These are phyloP conservation scores for Trididemnum clinides DNA, from an alignment of 23 tunicate species.

Conservation along the genomic window DNA sequence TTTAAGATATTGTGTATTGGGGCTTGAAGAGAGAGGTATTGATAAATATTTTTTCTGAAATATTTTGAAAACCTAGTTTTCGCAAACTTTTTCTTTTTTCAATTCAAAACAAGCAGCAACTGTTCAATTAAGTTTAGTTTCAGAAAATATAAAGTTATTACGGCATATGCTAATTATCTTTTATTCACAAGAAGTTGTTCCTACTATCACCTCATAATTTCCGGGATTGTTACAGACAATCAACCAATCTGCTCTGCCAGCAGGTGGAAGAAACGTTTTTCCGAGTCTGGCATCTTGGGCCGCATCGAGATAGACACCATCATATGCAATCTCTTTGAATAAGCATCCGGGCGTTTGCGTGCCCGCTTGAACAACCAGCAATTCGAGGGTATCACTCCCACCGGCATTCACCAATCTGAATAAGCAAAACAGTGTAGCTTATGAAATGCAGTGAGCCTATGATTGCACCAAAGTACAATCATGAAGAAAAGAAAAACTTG, in stretches of 20 bases:
- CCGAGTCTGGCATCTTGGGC: constrained; percentile 26
- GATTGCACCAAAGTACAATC: too few species aligned
- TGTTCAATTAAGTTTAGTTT: too few species aligned
- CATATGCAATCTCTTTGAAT: constrained; percentile 49
- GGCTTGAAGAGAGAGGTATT: background rate
- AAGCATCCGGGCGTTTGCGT: constrained; percentile 25
- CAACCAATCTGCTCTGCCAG: constrained; percentile 69
- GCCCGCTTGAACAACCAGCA: constrained; percentile 22
- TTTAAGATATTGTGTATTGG: background rate
- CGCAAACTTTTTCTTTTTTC: too few species aligned
- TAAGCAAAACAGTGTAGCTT: background rate
- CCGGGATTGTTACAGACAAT: constrained; percentile 64
- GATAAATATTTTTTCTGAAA: background rate
- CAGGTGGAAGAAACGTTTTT: constrained; percentile 49
- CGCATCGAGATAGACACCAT: constrained; percentile 59
- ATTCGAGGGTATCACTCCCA: constrained; percentile 55
- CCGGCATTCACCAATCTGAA: constrained; percentile 88
- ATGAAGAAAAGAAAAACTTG: background rate
- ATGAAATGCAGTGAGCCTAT: background rate
- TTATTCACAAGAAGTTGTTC: too few species aligned
- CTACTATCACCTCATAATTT: constrained; percentile 55
- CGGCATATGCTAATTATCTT: too few species aligned
- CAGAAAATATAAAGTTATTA: too few species aligned
- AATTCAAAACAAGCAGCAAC: too few species aligned
- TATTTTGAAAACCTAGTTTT: background rate